Percentiles rank a stretch among this genome's conserved stretches.
Conservation (phyloP, 2,113 vertebrate genomes). For the Bujurquina vittata region DNA sequence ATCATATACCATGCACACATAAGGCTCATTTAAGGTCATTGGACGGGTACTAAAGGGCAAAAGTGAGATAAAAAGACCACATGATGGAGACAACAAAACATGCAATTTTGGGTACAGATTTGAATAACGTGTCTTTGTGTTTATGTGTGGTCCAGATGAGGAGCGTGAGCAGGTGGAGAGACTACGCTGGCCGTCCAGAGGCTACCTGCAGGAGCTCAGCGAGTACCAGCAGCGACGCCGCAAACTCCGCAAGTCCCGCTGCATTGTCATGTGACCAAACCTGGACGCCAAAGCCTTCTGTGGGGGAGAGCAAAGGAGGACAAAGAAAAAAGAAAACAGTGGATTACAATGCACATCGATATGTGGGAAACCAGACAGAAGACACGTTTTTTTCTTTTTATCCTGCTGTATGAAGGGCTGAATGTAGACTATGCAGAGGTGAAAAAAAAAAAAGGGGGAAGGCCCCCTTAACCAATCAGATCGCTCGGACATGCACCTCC, state of each 20-base stretch:
- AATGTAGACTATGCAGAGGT: background rate
- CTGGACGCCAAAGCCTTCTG: constrained; percentile 32
- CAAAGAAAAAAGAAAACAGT: background rate
- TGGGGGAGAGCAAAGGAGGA: background rate
- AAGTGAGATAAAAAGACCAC: constrained; percentile 16
- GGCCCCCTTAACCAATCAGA: constrained; percentile 4
- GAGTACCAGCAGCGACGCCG: constrained; percentile 93
- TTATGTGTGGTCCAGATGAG: constrained; percentile 82
- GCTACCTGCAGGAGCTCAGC: constrained; percentile 95
- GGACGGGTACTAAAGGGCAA: constrained; percentile 59
- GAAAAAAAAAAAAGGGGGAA: background rate
- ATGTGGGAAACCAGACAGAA: background rate
- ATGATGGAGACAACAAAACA: background rate
- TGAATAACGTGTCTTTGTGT: background rate
- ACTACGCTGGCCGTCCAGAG: constrained; percentile 91
- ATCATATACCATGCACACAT: constrained; percentile 21
- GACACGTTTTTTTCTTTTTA: constrained; percentile 6
- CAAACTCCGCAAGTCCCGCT: constrained; percentile 91
- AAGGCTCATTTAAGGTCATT: constrained; percentile 25
- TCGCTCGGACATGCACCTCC: background rate
- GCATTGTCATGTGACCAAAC: constrained; percentile 87
- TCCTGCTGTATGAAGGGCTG: constrained; percentile 22
- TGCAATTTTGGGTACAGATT: background rate
- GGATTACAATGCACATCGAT: constrained; percentile 17
- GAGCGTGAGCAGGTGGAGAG: constrained; percentile 92